Evolutionary conservation across 2,113 vertebrate genomes (phyloP).

Genomic region (Gavia stellata): DNA sequence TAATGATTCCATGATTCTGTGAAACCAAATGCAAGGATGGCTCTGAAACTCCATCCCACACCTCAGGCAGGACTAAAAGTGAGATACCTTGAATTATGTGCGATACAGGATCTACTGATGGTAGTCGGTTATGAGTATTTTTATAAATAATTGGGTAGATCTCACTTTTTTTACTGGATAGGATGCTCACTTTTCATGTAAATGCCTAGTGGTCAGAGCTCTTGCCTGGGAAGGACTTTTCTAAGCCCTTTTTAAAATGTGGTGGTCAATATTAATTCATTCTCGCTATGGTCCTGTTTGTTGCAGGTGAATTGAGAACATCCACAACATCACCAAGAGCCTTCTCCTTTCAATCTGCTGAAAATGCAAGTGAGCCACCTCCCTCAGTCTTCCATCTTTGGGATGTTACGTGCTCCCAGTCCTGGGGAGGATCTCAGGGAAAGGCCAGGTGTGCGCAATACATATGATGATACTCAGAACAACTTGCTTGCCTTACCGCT

Average conservation of each 20-base stretch:
- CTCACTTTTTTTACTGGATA: not conserved
- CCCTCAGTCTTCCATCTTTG: fast-evolving
- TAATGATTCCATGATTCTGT: too few species aligned
- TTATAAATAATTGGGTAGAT: not conserved
- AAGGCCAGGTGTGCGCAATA: not conserved
- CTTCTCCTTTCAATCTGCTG: not conserved
- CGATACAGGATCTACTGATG: not conserved
- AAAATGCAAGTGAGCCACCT: not conserved
- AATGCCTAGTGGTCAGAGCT: not conserved
- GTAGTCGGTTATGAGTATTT: not conserved
- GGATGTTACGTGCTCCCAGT: not conserved
- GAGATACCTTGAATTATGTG: not conserved
- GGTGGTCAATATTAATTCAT: not conserved
- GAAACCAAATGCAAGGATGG: not conserved
- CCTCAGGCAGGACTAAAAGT: not conserved
- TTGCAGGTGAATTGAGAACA: not conserved
- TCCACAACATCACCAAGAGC: not conserved
- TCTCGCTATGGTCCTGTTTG: not conserved
- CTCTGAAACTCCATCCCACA: not conserved
- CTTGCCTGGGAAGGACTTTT: not conserved
- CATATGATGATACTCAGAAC: not conserved
- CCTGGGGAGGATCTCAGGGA: not conserved
- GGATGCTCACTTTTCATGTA: not conserved
- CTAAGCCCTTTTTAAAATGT: not conserved
- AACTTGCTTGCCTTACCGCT: not conserved